A percentile compares a stretch with the other conserved stretches of the same genome.
These are phyloP conservation scores for Ennomos erosarius DNA, from an alignment of 2,888 invertebrate genomes.

Conservation along the genomic window DNA sequence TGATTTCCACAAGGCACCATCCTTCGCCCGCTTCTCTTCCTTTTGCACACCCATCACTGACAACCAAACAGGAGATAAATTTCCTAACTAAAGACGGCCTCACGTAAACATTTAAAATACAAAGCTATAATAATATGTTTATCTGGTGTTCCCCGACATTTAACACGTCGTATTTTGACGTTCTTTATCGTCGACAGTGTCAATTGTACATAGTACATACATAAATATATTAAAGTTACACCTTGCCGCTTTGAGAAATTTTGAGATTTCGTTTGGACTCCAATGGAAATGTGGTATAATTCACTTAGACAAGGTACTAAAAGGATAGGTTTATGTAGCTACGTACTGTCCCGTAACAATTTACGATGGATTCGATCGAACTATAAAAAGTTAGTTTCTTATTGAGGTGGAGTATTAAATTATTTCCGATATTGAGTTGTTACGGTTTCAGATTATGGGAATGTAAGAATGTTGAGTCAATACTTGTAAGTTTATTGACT, in stretches of 20 bases:
- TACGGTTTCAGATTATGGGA: constrained; percentile 39
- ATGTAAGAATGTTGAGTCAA: constrained; percentile 33
- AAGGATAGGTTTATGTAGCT: constrained; percentile 30
- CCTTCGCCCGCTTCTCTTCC: constrained; percentile 22
- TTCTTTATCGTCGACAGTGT: constrained; percentile 60
- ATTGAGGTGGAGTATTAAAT: constrained; percentile 41
- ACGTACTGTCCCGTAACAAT: constrained; percentile 38
- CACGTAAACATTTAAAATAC: constrained; percentile 46
- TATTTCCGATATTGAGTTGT: constrained; percentile 44
- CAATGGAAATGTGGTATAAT: neutral
- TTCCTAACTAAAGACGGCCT: constrained; percentile 35
- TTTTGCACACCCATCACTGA: constrained; percentile 26
- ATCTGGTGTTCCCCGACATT: constrained; percentile 61
- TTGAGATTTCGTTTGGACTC: constrained; percentile 8
- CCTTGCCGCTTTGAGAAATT: constrained; percentile 18
- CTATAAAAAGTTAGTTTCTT: constrained; percentile 45
- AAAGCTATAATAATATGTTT: constrained; percentile 51
- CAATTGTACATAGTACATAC: constrained; percentile 41
- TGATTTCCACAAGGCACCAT: constrained; percentile 22
- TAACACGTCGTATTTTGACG: constrained; percentile 71
- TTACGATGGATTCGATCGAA: constrained; percentile 43
- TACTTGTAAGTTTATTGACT: constrained; percentile 33
- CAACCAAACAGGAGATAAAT: constrained; percentile 34
- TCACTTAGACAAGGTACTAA: constrained; percentile 17
- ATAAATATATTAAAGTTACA: constrained; percentile 26